Percentiles rank a stretch among this genome's conserved stretches.
phyloP scores from a whole-genome alignment of 1,140 invertebrate genomes.

The Laupala kohalensis region DNA sequence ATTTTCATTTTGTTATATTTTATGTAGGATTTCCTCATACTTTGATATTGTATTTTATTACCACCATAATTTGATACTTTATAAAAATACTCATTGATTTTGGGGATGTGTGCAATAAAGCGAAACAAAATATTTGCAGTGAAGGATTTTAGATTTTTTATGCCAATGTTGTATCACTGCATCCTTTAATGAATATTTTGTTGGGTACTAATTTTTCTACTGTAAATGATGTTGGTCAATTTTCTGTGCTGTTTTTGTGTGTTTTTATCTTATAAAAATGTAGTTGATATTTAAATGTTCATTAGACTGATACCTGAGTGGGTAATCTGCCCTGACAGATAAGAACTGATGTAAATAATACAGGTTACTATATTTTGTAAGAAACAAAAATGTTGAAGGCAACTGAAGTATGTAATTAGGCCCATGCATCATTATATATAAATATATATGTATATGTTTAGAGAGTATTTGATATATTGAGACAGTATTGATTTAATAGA shows the following conservation, averaged over 20 bases:
- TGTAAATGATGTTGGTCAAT: no score
- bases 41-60: no score
- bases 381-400: neutral
- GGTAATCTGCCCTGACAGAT: neutral
- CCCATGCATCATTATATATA: neutral
- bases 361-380: neutral
- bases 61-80: no score
- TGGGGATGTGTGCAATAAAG: neutral
- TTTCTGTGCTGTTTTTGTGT: neutral
- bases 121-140: no score
- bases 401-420: neutral
- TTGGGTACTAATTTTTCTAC: no score
- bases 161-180: no score
- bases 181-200: no score
- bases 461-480: neutral
- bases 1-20: neutral
- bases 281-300: neutral
- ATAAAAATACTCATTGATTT: neutral
- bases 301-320: neutral
- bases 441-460: neutral
- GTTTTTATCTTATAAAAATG: neutral
- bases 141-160: no score
- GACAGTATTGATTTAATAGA: neutral
- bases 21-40: neutral
- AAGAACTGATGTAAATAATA: neutral